These are phyloP conservation scores for Cyanistes caeruleus DNA, from an alignment of 2,113 vertebrate species.

Conservation along the genomic window DNA sequence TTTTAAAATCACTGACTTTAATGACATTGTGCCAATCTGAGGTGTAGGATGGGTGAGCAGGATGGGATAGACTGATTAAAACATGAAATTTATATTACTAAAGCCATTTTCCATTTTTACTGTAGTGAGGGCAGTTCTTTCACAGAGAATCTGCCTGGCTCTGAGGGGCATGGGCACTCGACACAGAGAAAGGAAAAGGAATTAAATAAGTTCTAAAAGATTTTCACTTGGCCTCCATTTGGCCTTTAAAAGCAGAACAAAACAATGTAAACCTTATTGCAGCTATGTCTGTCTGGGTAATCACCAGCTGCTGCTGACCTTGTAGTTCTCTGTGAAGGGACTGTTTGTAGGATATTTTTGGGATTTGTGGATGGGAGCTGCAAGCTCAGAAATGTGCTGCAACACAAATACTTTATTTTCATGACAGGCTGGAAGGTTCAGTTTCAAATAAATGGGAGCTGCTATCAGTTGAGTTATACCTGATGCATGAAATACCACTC, in stretches of 20 bases:
- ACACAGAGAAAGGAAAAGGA: not conserved
- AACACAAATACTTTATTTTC: not conserved
- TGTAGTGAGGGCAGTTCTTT: not conserved
- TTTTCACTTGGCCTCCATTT: not conserved
- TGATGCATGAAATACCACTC: not conserved
- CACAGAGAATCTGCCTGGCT: not conserved
- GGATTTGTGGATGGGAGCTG: not conserved
- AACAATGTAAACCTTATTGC: not conserved
- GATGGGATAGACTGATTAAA: not conserved
- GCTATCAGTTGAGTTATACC: fast-evolving
- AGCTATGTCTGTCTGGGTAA: not conserved
- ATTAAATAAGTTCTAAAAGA: not conserved
- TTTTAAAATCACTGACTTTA: not conserved
- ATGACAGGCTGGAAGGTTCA: not conserved
- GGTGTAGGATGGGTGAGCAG: not conserved
- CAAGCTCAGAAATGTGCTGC: not conserved
- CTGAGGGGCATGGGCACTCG: not conserved
- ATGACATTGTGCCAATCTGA: not conserved
- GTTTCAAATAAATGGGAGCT: not conserved
- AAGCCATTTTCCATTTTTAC: not conserved
- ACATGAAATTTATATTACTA: not conserved
- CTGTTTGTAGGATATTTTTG: not conserved
- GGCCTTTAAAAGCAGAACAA: not conserved
- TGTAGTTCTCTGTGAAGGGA: not conserved
- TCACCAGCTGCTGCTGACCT: not conserved